A percentile compares a stretch with the other conserved stretches of the same genome.
Evolutionary conservation across 2,888 invertebrate genomes (phyloP).

Genomic region (Nephrotoma flavescens): DNA sequence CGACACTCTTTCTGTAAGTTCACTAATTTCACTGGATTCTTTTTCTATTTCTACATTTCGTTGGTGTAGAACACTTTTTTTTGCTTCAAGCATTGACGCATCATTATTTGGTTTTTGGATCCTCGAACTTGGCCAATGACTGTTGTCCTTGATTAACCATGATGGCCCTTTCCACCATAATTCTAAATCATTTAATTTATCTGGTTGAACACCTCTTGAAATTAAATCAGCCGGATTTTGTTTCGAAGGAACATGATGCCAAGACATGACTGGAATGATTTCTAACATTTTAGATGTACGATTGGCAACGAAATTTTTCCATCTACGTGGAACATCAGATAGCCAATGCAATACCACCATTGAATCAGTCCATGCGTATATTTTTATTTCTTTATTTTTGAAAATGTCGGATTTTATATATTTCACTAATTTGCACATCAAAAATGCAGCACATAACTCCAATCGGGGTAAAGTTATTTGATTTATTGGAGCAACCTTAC

Average conservation of each 20-base stretch:
- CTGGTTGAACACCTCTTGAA: neutral
- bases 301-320: neutral
- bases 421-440: neutral
- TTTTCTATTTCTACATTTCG: no score
- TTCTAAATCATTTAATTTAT: neutral
- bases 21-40: no score
- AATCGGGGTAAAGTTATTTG: constrained; percentile 1
- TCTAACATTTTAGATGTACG: neutral
- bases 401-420: no score
- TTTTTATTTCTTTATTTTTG: neutral
- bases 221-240: neutral
- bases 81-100: neutral
- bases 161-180: neutral
- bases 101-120: neutral
- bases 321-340: neutral
- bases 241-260: neutral
- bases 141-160: neutral
- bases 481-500: constrained; percentile 4
- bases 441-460: neutral
- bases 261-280: neutral
- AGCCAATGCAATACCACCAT: neutral
- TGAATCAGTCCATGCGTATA: neutral
- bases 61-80: no score
- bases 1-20: neutral
- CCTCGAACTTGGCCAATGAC: neutral